Conservation (phyloP, 1,140 invertebrate genomes). For the Bombyx mandarina region DNA sequence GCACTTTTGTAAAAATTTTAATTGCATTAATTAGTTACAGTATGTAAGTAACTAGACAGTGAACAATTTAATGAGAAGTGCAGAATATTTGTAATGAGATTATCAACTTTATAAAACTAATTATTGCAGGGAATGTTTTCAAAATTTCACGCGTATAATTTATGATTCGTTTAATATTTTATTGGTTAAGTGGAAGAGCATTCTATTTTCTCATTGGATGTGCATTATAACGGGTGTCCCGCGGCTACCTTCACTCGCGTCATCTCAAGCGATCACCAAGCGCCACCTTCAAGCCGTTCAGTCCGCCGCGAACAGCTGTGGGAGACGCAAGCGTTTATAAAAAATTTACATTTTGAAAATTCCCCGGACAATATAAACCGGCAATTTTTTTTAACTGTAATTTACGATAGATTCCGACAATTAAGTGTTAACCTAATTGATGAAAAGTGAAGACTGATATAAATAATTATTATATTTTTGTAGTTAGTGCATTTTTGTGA, state of each 20-base stretch:
- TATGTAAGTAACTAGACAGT: too few species aligned
- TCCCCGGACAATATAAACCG: conserved; percentile 28
- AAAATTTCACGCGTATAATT: conserved; percentile 51
- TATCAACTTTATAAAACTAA: too few species aligned
- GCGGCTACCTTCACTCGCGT: conserved; percentile 47
- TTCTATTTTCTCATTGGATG: conserved; percentile 30
- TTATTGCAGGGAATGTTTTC: conserved; percentile 20
- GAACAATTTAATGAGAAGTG: too few species aligned
- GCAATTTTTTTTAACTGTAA: conserved; percentile 22
- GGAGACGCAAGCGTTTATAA: conserved; percentile 28
- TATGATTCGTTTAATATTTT: neutral
- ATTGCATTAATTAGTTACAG: too few species aligned
- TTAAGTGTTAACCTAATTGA: conserved; percentile 45
- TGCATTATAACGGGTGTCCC: conserved; percentile 23
- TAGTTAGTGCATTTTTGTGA: conserved; percentile 33
- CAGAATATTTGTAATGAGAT: too few species aligned
- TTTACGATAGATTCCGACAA: conserved; percentile 21
- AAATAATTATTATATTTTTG: conserved; percentile 7
- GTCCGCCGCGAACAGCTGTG: conserved; percentile 53
- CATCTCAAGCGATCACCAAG: conserved; percentile 27
- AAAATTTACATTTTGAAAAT: conserved; percentile 18
- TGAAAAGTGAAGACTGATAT: conserved; percentile 27
- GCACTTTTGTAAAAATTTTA: too few species aligned
- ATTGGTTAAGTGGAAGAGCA: too few species aligned
- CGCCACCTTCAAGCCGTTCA: conserved; percentile 51